Percentiles rank a stretch among this genome's conserved stretches.
Conservation (phyloP, 1,140 invertebrate genomes). For the Cephus cinctus region DNA sequence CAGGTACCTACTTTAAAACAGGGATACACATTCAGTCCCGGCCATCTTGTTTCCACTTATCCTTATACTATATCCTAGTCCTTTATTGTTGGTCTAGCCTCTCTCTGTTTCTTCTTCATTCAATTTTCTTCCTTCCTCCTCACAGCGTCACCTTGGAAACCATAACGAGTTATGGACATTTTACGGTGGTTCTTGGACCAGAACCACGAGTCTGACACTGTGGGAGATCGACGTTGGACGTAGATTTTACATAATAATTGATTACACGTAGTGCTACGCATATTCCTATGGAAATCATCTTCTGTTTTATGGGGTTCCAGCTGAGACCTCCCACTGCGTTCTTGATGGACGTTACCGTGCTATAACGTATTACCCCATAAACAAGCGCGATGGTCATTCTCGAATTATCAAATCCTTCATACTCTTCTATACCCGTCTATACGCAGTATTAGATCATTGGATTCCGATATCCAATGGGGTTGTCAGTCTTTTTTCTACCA, state of each 20-base stretch:
- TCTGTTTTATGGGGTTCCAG: background rate
- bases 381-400: too few relatives aligned
- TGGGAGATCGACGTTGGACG: background rate
- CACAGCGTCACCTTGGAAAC: conserved; percentile 9
- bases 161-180: background rate
- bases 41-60: too few relatives aligned
- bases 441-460: too few relatives aligned
- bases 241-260: background rate
- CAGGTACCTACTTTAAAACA: too few relatives aligned
- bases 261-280: background rate
- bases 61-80: too few relatives aligned
- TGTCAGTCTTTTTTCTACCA: too few relatives aligned
- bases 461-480: too few relatives aligned
- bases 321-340: background rate
- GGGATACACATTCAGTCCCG: too few relatives aligned
- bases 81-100: too few relatives aligned
- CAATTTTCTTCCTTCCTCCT: conserved; percentile 3
- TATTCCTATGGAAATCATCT: background rate
- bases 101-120: conserved; percentile 12
- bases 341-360: background rate
- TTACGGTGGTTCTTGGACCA: background rate
- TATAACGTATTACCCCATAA: too few relatives aligned
- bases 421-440: too few relatives aligned
- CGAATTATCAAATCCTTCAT: too few relatives aligned
- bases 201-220: background rate